Percentiles rank a stretch among this genome's conserved stretches.
These are phyloP conservation scores for Stegastes partitus DNA, from an alignment of 2,113 vertebrate genomes.

Conservation along the genomic window DNA sequence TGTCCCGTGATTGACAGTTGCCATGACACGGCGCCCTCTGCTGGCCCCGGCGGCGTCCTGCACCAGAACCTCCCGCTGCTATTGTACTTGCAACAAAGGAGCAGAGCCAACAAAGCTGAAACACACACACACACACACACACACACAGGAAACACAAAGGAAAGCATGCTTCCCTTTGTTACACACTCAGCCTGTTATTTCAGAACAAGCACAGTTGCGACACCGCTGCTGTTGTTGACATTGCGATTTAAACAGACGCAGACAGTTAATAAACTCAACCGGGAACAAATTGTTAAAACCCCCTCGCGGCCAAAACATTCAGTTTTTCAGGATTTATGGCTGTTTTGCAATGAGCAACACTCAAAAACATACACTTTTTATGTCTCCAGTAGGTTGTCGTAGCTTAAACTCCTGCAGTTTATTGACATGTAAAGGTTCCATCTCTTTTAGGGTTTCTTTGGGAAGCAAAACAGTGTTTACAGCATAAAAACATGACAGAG, in stretches of 20 bases:
- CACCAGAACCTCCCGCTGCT: background rate
- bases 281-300: slow-evolving; percentile 23
- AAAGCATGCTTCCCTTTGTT: slow-evolving; percentile 68
- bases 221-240: slow-evolving; percentile 38
- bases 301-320: background rate
- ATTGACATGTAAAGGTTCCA: too few relatives aligned
- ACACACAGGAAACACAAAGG: slow-evolving; percentile 66
- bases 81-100: slow-evolving; percentile 70
- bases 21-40: slow-evolving; percentile 44
- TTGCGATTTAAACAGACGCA: slow-evolving; percentile 36
- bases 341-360: background rate
- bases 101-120: slow-evolving; percentile 64
- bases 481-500: too few relatives aligned
- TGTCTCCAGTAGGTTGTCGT: too few relatives aligned
- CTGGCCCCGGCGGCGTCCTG: background rate
- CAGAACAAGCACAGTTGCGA: slow-evolving; percentile 42
- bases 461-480: too few relatives aligned
- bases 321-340: background rate
- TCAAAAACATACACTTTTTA: background rate
- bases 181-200: slow-evolving; percentile 45
- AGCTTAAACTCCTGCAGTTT: too few relatives aligned
- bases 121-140: slow-evolving; percentile 42
- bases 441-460: too few relatives aligned
- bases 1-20: background rate
- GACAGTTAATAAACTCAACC: slow-evolving; percentile 12